These are phyloP conservation scores for Diplodus puntazzo DNA, from an alignment of 2,797 vertebrate genomes.

Conservation along the genomic window DNA sequence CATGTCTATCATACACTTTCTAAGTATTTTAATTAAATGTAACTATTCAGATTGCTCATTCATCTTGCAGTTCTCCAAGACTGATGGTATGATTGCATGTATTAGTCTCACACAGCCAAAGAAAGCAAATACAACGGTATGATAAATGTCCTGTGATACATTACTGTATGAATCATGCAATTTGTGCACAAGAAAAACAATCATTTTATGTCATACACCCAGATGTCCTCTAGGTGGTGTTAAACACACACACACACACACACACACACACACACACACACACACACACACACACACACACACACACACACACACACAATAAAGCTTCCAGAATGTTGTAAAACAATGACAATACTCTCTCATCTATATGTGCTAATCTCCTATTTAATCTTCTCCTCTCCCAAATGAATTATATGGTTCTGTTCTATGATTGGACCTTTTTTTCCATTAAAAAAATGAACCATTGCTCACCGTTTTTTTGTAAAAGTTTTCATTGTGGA, in stretches of 20 bases:
- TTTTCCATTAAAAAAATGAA: not conserved
- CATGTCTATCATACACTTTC: not conserved
- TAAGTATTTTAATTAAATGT: not conserved
- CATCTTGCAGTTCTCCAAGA: not conserved
- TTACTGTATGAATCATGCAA: not conserved
- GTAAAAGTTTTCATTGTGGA: not conserved
- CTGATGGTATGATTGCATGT: not conserved
- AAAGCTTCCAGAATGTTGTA: not conserved
- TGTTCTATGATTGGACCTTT: not conserved
- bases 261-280: no score
- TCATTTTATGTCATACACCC: not conserved
- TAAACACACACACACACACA: not conserved
- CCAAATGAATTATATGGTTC: no score
- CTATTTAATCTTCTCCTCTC: not conserved
- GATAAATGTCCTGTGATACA: not conserved
- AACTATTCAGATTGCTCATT: not conserved
- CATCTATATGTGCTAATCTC: not conserved
- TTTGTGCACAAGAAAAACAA: not conserved
- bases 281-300: no score
- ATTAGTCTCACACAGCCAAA: not conserved
- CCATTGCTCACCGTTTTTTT: not conserved
- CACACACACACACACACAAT: no score
- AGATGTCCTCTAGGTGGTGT: constrained; percentile 47
- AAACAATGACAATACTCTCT: not conserved
- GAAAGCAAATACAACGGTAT: not conserved